Conservation (phyloP, 2,888 invertebrate species). For the Calameuta filiformis region DNA sequence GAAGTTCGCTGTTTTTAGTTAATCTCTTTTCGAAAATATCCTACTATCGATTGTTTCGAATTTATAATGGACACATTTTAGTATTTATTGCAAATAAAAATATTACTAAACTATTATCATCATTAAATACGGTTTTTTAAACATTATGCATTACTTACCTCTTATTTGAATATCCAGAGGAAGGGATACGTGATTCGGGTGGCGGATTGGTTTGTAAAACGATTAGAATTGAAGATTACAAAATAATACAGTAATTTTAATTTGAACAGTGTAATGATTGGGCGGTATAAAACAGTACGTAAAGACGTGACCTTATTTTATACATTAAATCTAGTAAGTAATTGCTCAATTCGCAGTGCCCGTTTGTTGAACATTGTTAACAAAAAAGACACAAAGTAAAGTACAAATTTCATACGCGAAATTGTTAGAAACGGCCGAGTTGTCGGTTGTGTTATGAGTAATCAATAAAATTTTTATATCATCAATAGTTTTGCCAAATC, state of each 20-base stretch:
- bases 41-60: slow-evolving; percentile 7
- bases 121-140: neutral
- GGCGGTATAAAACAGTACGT: slow-evolving; percentile 17
- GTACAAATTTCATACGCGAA: neutral
- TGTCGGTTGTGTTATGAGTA: neutral
- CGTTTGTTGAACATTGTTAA: neutral
- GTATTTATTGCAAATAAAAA: slow-evolving; percentile 16
- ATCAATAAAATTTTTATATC: neutral
- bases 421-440: neutral
- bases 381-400: neutral
- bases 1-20: neutral
- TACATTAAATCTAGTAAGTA: neutral
- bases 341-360: neutral
- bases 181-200: neutral
- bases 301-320: slow-evolving; percentile 4
- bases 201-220: neutral
- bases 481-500: neutral
- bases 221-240: slow-evolving; percentile 13
- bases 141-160: neutral
- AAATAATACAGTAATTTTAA: slow-evolving; percentile 30
- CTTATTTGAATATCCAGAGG: neutral
- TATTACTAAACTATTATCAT: neutral
- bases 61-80: slow-evolving; percentile 20
- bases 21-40: neutral
- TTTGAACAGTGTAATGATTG: slow-evolving; percentile 24